Evolutionary conservation across 2,888 invertebrate species (phyloP).

Genomic region (Cerceris ruficornis): DNA sequence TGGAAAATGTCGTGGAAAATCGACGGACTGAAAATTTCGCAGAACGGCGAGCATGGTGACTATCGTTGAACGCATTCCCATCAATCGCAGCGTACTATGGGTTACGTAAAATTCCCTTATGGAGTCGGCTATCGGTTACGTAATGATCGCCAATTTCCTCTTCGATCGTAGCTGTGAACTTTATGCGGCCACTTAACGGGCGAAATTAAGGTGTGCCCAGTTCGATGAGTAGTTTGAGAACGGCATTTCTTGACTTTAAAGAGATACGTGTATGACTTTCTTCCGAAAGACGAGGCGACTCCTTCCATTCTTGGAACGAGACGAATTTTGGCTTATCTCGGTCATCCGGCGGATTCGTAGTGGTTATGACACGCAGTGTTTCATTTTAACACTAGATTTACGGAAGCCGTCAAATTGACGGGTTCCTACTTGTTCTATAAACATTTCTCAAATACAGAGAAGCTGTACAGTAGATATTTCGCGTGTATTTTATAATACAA

Average conservation of each 20-base stretch:
- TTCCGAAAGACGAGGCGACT: neutral
- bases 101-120: conserved; percentile 44
- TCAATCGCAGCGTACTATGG: neutral
- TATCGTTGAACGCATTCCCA: conserved; percentile 12
- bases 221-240: neutral
- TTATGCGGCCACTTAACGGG: neutral
- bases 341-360: too few species aligned
- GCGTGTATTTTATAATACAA: too few species aligned
- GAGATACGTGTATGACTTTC: neutral
- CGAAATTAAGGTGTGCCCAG: conserved; percentile 1
- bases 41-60: neutral
- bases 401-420: too few species aligned
- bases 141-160: conserved; percentile 31
- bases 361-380: too few species aligned
- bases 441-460: too few species aligned
- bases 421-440: too few species aligned
- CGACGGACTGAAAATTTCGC: neutral
- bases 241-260: neutral
- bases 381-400: too few species aligned
- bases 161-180: neutral
- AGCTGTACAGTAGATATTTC: too few species aligned
- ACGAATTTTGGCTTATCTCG: too few species aligned
- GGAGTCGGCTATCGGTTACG: conserved; percentile 15
- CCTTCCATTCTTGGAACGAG: too few species aligned
- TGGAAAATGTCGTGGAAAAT: neutral